Conservation (phyloP, 2,888 invertebrate genomes). For the Arrhopalites spinosus region DNA sequence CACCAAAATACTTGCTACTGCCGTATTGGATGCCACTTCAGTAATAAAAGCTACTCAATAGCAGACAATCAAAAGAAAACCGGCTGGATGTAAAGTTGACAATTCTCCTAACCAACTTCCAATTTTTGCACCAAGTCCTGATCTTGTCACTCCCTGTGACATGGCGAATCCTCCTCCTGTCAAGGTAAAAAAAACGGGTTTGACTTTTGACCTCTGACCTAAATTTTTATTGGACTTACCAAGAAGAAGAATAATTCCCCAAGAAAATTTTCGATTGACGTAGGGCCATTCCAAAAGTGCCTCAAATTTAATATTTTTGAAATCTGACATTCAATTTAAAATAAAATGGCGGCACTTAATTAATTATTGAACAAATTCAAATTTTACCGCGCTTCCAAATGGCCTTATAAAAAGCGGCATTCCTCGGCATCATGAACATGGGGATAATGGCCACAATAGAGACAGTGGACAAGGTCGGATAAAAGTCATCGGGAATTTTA, state of each 20-base stretch:
- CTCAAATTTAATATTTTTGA: background rate
- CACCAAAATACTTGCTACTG: conserved; percentile 16
- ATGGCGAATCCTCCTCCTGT: background rate
- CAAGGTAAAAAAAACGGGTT: background rate
- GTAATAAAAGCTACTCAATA: background rate
- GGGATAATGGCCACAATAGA: background rate
- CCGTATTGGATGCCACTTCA: background rate
- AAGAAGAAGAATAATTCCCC: conserved; percentile 16
- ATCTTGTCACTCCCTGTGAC: background rate
- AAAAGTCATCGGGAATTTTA: too few relatives aligned
- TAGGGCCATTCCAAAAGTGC: conserved; percentile 17
- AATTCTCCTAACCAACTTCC: background rate
- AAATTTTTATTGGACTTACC: conserved; percentile 9
- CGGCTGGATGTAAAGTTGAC: background rate
- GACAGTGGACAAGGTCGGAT: too few relatives aligned
- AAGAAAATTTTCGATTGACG: conserved; percentile 17
- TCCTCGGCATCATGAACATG: conserved; percentile 4
- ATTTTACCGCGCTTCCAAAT: background rate
- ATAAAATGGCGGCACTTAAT: background rate
- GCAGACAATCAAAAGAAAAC: background rate
- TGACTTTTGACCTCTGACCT: background rate
- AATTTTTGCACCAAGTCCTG: background rate
- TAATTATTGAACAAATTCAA: background rate
- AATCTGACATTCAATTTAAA: background rate
- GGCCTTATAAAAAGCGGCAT: background rate